Conservation (phyloP, 2,113 vertebrate genomes). For the Scophthalmus maximus region DNA sequence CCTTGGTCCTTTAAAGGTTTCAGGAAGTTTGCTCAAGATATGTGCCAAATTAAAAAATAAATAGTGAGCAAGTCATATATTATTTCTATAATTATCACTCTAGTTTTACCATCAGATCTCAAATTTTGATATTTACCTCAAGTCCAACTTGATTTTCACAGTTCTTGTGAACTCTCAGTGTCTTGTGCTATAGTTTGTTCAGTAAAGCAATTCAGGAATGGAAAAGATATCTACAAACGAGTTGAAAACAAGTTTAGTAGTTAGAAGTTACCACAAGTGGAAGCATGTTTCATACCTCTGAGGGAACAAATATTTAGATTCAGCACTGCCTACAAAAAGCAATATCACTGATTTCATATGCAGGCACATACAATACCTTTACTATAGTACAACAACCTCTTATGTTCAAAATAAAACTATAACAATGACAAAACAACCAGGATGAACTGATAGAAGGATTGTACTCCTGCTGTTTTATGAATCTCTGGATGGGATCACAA, state of each 20-base stretch:
- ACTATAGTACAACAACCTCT: conserved; percentile 79
- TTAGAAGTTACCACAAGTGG: conserved; percentile 68
- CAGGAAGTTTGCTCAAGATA: conserved; percentile 49
- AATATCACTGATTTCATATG: conserved; percentile 79
- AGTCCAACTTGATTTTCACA: conserved; percentile 63
- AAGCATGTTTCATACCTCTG: conserved; percentile 74
- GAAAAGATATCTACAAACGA: conserved; percentile 62
- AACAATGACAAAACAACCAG: conserved; percentile 76
- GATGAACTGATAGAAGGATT: conserved; percentile 76
- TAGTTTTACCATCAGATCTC: conserved; percentile 44
- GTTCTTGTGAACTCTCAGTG: conserved; percentile 68
- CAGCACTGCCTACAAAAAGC: conserved; percentile 79
- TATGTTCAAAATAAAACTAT: conserved; percentile 77
- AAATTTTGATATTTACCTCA: conserved; percentile 55
- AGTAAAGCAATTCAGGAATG: conserved; percentile 67
- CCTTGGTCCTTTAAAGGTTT: conserved; percentile 42
- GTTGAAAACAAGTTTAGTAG: conserved; percentile 66
- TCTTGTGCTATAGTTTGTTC: conserved; percentile 83
- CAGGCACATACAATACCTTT: conserved; percentile 83
- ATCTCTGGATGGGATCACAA: conserved; percentile 78
- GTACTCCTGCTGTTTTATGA: conserved; percentile 81
- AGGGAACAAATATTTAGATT: conserved; percentile 77
- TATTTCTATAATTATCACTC: conserved; percentile 67
- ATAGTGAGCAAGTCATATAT: conserved; percentile 70
- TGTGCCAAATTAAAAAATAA: conserved; percentile 75